These are phyloP conservation scores for Oophaga pumilio DNA, from an alignment of 2,113 vertebrate species.

Conservation along the genomic window DNA sequence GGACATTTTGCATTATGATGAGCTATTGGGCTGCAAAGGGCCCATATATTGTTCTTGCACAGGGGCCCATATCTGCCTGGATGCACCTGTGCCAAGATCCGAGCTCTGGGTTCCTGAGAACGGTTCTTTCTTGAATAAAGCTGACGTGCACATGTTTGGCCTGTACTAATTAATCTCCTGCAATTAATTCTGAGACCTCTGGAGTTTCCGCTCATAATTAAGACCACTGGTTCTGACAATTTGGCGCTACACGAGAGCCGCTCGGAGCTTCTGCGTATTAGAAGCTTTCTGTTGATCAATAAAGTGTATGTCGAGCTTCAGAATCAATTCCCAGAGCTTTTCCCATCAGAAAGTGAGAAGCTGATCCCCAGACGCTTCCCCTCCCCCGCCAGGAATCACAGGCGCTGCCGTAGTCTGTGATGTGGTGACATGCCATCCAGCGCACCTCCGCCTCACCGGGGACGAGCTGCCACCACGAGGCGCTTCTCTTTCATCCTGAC, in stretches of 20 bases:
- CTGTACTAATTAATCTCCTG: background rate
- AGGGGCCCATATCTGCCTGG: no score
- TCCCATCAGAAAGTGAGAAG: conserved; percentile 38
- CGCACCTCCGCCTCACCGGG: background rate
- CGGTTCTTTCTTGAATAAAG: no score
- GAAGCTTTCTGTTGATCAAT: conserved; percentile 50
- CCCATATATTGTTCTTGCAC: no score
- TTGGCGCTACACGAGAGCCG: background rate
- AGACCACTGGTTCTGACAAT: conserved; percentile 24
- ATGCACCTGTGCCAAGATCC: no score
- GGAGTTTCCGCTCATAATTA: conserved; percentile 27
- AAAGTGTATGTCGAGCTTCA: conserved; percentile 31
- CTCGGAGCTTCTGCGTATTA: background rate
- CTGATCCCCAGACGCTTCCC: conserved; percentile 1
- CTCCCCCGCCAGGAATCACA: background rate
- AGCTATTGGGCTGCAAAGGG: no score
- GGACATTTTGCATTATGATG: no score
- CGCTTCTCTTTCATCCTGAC: conserved; percentile 15
- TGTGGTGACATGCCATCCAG: conserved; percentile 9
- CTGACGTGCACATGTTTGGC: no score
- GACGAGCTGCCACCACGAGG: background rate
- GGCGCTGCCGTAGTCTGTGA: background rate
- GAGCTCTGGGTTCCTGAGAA: no score
- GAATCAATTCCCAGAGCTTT: conserved; percentile 26
- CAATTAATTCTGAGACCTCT: background rate